Evolutionary conservation across 2,888 invertebrate species (phyloP), one percentile per base, ranked within the genome.

Genomic region (Drosophila kuntzei): DNA sequence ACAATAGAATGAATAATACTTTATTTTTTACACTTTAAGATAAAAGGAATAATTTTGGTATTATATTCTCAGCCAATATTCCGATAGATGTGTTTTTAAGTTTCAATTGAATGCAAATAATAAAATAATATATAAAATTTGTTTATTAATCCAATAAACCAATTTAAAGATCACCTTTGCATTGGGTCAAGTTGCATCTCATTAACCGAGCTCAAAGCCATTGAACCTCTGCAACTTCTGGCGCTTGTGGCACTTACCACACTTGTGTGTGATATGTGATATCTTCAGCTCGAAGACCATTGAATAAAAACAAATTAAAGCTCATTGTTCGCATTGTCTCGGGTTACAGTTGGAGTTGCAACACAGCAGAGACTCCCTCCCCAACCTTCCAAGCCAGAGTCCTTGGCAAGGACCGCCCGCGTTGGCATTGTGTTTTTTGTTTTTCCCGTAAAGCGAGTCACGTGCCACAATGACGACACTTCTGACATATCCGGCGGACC

Each of bases 401-500:
- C 58, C 67, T 62, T 62, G 72, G 60, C 59, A 67, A 69, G 81
- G 85, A 76, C 89, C 84, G 76, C 84, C 87, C 83, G 83, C 69
- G 71, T 62, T 71, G 86, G 37, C 58, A 29, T 72, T 80, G 70
- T 78, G 18, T 61, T 68, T 72, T 62, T 57, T 50, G 44, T 67
- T 59, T 62, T 70, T 51, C 32, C 32, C 55, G 79, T 62, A 71
- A 76, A 76, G 77, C 80, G 72, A 74, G 87, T 78, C 84, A 85
- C 81, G 80, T 78, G 86, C 84, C 81, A 80, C 71, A 70, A 72
- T 66, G 89, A 78, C 77, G 83, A 89, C 82, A 88, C 86, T 88
- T 79, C 70, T 85, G 86, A 89, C 86, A 89, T 86, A 88, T 86
- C 86, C 86, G 86, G 89, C 86, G 73, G 86, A 86, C 86, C 86